Percentiles rank a stretch among this genome's conserved stretches.
Evolutionary conservation across 30 jellyfish, hydroid and myxozoan species (phyloP).

Genomic region (Mastigias papua): DNA sequence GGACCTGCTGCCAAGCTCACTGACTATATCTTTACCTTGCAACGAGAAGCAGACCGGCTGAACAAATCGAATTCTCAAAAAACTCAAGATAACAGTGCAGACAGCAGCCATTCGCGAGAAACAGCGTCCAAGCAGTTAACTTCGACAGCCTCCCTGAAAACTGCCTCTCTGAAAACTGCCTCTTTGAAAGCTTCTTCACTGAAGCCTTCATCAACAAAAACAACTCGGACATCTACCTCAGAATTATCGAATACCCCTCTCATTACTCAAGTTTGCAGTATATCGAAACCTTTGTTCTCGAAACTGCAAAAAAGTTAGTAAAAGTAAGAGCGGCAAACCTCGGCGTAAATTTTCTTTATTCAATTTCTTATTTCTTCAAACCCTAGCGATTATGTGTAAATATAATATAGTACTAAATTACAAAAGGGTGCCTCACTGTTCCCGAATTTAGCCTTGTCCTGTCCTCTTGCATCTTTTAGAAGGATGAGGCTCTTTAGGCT

Average conservation of each 20-base stretch:
- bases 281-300: constrained; percentile 56
- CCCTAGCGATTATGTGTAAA: no score
- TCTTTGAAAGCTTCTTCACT: constrained; percentile 2
- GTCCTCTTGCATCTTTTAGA: no score
- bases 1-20: constrained; percentile 90
- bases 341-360: no score
- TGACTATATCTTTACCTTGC: constrained; percentile 83
- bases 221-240: constrained; percentile 7
- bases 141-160: neutral
- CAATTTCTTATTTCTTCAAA: no score
- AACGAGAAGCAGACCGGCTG: constrained; percentile 74
- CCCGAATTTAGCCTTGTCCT: no score
- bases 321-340: neutral
- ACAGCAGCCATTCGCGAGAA: neutral
- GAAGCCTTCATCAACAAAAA: neutral
- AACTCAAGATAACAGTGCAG: neutral
- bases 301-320: constrained; percentile 58
- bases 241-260: constrained; percentile 61
- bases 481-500: no score
- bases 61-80: constrained; percentile 2
- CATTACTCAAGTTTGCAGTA: constrained; percentile 48
- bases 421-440: no score
- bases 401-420: no score
- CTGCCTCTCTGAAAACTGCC: constrained; percentile 33
- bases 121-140: constrained; percentile 15